Conservation (phyloP, 2,113 vertebrate species). For the Scartelaos histophorus region DNA sequence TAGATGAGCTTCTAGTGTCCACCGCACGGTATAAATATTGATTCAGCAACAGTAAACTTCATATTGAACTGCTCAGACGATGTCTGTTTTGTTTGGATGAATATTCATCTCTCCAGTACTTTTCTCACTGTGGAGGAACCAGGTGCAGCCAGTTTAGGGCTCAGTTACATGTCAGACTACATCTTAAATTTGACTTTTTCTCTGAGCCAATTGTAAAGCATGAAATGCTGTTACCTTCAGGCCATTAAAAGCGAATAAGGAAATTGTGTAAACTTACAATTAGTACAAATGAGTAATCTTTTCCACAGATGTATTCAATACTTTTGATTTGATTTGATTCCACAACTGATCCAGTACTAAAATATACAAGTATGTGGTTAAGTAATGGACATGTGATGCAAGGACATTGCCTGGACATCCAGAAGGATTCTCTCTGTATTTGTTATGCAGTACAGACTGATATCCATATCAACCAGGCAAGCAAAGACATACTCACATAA, state of each 20-base stretch:
- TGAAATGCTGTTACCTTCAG: neutral
- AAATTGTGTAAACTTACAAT: neutral
- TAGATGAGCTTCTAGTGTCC: slow-evolving; percentile 1
- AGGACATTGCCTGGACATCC: too few relatives aligned
- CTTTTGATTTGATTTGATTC: neutral
- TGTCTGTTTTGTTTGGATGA: slow-evolving; percentile 19
- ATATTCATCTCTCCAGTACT: slow-evolving; percentile 29
- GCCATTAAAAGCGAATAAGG: neutral
- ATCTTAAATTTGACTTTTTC: neutral
- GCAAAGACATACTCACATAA: too few relatives aligned
- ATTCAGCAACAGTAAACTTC: slow-evolving; percentile 32
- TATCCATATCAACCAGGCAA: too few relatives aligned
- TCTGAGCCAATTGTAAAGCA: too few relatives aligned
- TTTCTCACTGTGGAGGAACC: neutral
- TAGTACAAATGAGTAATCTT: neutral
- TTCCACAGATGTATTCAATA: neutral
- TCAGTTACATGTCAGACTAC: neutral
- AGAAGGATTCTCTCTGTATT: too few relatives aligned
- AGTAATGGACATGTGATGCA: neutral
- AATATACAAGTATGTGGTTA: neutral
- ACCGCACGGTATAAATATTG: slow-evolving; percentile 35
- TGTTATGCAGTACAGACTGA: too few relatives aligned
- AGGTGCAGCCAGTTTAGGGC: neutral
- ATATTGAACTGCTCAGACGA: slow-evolving; percentile 6
- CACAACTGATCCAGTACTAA: neutral